These are phyloP conservation scores for Apis laboriosa DNA, from an alignment of 1,140 invertebrate species.

Conservation along the genomic window DNA sequence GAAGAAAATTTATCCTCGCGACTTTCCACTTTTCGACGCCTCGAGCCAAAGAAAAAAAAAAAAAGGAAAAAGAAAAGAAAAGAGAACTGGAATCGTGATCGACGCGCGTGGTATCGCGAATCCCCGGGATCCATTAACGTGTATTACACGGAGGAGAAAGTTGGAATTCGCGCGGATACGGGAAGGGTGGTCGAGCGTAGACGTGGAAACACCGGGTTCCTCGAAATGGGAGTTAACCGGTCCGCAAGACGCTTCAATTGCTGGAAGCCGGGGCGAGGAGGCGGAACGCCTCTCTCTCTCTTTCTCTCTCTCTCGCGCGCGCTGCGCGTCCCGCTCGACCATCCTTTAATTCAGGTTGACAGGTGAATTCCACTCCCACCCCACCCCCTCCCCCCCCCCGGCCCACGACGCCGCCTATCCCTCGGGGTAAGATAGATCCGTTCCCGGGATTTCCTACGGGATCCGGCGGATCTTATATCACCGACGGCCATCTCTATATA, in stretches of 20 bases:
- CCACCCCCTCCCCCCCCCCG: background rate
- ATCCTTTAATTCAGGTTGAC: constrained; percentile 81
- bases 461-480: constrained; percentile 81
- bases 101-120: background rate
- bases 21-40: too few species aligned
- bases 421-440: constrained; percentile 82
- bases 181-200: constrained; percentile 27
- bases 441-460: constrained; percentile 82
- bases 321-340: constrained; percentile 69
- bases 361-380: constrained; percentile 76
- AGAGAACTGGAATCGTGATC: too few species aligned
- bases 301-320: too few species aligned
- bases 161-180: constrained; percentile 4
- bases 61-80: too few species aligned
- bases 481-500: constrained; percentile 80
- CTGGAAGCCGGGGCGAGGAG: constrained; percentile 31
- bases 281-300: too few species aligned
- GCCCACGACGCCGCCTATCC: constrained; percentile 68
- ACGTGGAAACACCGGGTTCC: constrained; percentile 44
- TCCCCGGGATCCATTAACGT: constrained; percentile 22
- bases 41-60: too few species aligned
- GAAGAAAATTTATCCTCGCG: too few species aligned
- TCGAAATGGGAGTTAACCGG: constrained; percentile 56
- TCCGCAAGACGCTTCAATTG: constrained; percentile 69
- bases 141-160: background rate